These are phyloP conservation scores for Therioaphis trifolii DNA, from an alignment of 2,888 invertebrate species.

Conservation along the genomic window DNA sequence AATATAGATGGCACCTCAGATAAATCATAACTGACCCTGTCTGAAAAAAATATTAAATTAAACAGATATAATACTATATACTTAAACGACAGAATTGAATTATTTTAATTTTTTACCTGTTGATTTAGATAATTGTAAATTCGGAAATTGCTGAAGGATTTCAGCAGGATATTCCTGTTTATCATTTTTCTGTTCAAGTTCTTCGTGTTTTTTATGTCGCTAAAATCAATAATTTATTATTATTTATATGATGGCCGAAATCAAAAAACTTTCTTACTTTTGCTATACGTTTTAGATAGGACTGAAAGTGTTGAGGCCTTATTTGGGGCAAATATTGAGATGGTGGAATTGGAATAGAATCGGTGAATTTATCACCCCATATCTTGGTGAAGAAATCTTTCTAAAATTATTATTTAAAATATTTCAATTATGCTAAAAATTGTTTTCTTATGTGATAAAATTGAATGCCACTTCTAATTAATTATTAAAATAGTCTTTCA, in stretches of 20 bases:
- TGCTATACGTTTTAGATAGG: constrained; percentile 83
- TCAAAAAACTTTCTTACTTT: constrained; percentile 68
- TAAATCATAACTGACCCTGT: constrained; percentile 71
- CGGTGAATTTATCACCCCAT: constrained; percentile 96
- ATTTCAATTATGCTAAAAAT: background rate
- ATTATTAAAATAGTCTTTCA: background rate
- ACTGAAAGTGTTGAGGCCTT: constrained; percentile 84
- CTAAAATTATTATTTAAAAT: constrained; percentile 66
- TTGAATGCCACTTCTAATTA: background rate
- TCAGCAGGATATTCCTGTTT: constrained; percentile 67
- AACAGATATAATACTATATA: constrained; percentile 11
- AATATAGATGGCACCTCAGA: constrained; percentile 87
- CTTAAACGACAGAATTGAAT: constrained; percentile 17
- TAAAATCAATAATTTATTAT: constrained; percentile 66
- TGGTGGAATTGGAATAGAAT: constrained; percentile 80
- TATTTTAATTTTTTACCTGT: constrained; percentile 67
- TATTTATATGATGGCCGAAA: background rate
- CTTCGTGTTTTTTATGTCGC: constrained; percentile 71
- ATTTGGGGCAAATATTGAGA: constrained; percentile 87
- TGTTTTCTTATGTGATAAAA: background rate
- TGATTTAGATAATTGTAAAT: constrained; percentile 69
- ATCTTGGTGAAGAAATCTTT: constrained; percentile 93
- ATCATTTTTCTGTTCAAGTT: constrained; percentile 66
- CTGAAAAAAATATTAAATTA: constrained; percentile 67
- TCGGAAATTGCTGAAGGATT: constrained; percentile 70